A percentile compares a stretch with the other conserved stretches of the same genome.
phyloP scores from a whole-genome alignment of 2,797 vertebrate genomes.

The Scyliorhinus canicula region DNA sequence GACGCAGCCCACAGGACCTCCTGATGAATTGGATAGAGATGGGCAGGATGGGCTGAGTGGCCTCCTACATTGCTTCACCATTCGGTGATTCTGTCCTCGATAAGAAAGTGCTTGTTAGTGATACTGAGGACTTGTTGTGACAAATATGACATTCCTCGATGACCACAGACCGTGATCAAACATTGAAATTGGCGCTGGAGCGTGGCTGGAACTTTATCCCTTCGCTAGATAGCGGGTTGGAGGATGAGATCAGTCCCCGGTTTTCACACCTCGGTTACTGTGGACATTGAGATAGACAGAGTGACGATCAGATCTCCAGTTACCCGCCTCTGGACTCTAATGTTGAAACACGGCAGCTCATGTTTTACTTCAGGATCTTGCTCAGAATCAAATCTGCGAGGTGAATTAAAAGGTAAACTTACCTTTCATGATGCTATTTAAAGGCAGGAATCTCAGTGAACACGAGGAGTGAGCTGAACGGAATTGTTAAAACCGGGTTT shows the following conservation, averaged over 20 bases:
- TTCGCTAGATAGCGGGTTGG: background rate
- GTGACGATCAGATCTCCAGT: background rate
- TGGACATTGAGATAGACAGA: background rate
- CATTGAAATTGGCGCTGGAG: background rate
- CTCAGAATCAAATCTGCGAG: background rate
- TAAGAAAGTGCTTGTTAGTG: background rate
- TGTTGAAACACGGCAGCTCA: background rate
- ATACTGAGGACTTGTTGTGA: background rate
- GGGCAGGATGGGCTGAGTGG: background rate
- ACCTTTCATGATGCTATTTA: background rate
- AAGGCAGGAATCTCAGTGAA: background rate
- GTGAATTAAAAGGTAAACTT: background rate
- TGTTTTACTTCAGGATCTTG: background rate
- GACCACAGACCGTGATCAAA: background rate
- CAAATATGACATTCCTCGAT: background rate
- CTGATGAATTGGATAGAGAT: background rate
- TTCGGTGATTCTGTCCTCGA: background rate
- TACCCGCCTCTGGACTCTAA: background rate
- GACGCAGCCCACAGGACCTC: no score
- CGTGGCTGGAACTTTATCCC: background rate
- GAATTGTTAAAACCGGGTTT: no score
- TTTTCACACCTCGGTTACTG: background rate
- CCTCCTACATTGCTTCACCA: background rate
- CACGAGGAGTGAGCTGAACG: no score
- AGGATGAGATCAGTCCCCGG: background rate